Evolutionary conservation across 92 coral and sea anemone species (phyloP).

Genomic region (Hydrozoanthus gracilis): DNA sequence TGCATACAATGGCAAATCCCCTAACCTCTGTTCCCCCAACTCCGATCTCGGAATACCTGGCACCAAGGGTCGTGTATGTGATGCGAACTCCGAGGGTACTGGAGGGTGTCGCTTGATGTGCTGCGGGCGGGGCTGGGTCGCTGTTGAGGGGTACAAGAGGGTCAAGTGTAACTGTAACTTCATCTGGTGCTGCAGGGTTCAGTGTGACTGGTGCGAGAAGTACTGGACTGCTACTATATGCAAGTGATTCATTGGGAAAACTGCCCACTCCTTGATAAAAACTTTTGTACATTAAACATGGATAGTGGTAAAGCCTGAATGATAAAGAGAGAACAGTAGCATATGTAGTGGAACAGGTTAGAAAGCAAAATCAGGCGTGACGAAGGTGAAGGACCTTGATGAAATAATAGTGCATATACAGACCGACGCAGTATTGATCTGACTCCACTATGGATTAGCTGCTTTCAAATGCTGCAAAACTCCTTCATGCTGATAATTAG

Average conservation of each 20-base stretch:
- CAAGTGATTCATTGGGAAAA: constrained; percentile 42
- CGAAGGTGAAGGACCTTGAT: background rate
- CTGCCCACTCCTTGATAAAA: background rate
- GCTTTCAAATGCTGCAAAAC: background rate
- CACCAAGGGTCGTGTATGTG: constrained; percentile 79
- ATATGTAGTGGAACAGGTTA: background rate
- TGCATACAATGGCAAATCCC: constrained; percentile 67
- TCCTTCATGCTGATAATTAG: background rate
- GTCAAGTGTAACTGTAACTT: constrained; percentile 91
- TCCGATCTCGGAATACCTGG: constrained; percentile 74
- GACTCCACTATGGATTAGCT: background rate
- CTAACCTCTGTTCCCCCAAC: constrained; percentile 82
- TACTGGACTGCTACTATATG: constrained; percentile 77
- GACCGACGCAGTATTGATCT: background rate
- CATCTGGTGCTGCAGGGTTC: constrained; percentile 92
- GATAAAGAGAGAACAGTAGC: background rate
- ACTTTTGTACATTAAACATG: background rate
- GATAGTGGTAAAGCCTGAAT: background rate
- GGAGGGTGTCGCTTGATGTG: constrained; percentile 87
- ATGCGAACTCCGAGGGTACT: constrained; percentile 59
- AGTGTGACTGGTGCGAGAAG: constrained; percentile 76
- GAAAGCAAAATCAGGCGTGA: too few relatives aligned
- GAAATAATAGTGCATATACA: background rate
- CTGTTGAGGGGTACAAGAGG: constrained; percentile 41
- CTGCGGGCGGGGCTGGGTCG: constrained; percentile 80